Evolutionary conservation across 2,888 invertebrate genomes (phyloP).

Genomic region (Leptopilina drosophilae): DNA sequence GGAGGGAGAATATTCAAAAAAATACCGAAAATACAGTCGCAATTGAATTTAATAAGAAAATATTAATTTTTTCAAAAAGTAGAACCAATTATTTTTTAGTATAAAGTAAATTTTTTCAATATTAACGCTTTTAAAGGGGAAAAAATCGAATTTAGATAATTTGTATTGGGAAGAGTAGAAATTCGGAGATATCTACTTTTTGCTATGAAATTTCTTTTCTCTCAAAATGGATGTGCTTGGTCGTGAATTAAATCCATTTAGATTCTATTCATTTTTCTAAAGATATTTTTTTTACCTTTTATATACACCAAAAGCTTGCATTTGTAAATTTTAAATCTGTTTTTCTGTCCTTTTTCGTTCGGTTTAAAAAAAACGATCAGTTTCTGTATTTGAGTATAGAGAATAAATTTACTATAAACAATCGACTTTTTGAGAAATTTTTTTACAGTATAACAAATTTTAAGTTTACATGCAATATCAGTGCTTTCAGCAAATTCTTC

Average conservation of each 20-base stretch:
- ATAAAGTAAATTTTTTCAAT: too few relatives aligned
- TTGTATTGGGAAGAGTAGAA: too few relatives aligned
- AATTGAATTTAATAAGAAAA: too few relatives aligned
- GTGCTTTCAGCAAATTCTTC: slow-evolving; percentile 15
- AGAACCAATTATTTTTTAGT: too few relatives aligned
- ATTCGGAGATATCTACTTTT: too few relatives aligned
- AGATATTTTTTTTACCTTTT: background rate
- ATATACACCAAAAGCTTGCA: slow-evolving; percentile 8
- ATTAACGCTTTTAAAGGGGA: too few relatives aligned
- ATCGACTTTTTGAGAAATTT: background rate
- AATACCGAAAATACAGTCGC: too few relatives aligned
- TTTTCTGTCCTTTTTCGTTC: background rate
- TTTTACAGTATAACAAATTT: slow-evolving; percentile 9
- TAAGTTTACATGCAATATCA: slow-evolving; percentile 17
- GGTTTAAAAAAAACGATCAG: background rate
- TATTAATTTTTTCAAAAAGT: too few relatives aligned
- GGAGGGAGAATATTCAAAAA: too few relatives aligned
- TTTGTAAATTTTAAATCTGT: slow-evolving; percentile 20
- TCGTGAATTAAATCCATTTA: slow-evolving; percentile 37
- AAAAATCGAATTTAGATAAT: too few relatives aligned
- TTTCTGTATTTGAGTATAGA: background rate
- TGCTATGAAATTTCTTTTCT: slow-evolving; percentile 8
- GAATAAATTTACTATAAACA: background rate
- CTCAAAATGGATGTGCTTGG: slow-evolving; percentile 36
- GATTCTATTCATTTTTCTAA: slow-evolving; percentile 24